Base-by-base conservation (phyloP, 2,797 vertebrate genomes). In the Mycteria americana region DNA sequence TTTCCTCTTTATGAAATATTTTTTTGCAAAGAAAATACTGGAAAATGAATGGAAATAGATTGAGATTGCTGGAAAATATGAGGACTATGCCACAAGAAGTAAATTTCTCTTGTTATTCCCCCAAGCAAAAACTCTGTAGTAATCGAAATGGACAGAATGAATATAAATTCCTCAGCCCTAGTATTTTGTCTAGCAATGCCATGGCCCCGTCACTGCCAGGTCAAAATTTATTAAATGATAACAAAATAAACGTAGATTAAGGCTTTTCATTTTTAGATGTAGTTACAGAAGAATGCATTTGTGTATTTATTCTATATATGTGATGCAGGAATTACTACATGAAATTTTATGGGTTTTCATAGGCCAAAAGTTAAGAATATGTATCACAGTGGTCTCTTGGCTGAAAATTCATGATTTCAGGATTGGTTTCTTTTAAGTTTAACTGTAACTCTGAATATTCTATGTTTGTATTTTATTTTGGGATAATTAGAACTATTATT, bases 31-130 rank as follows among this genome's bases (percentile, higher is more conserved):
- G 57, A 72, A 95, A 93, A 68, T 84, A 90, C 30, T 73, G 50
- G 50, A 86, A 88, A 92, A 84, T 92, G 30, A 90, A 95, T 79
- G 59, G 84, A 95, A 84, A 70, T 95, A 88, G 51, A 51, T 88
- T 78, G 62, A 92, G 79, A 81, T 95, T 93, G 53, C 65, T 88
- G 77, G 82, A 95, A 95, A 94, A 79, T 68, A 89, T 76, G 73
- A 95, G 39, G 28, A 65, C n/a, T 17, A 6, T 90, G 54, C 76
- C 76, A 85, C 46, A 88, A 88, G 62, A 93, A 90, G 62, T 73
- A 88, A 65, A 78, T 92, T 72, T 91, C 28, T 81, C 76, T 65
- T 93, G 54, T 80, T 96, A 62, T 94, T 67, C 65, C 64, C 56
- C 28, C 24, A 88, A 86, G 88, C 74, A 90, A 95, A 92, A 92